Base-by-base conservation (phyloP, 1,140 invertebrate genomes). In the Drosophila aff. region DNA sequence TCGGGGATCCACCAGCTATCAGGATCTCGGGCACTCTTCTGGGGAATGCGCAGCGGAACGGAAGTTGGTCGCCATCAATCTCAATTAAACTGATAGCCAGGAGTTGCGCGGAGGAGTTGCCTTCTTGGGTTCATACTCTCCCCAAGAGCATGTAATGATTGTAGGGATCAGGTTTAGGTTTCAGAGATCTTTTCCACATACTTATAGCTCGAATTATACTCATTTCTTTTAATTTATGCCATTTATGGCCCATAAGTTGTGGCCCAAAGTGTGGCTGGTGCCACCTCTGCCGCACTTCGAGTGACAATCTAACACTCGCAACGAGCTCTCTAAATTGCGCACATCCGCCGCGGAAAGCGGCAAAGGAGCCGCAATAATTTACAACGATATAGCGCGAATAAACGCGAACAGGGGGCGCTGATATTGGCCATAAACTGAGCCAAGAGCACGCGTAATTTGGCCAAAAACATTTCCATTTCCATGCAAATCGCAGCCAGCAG, bases 381-480 rank as follows among this genome's bases (percentile, higher is more conserved):
- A 71, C 77, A 49, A 52, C 65, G 73, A 81, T 89, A 87, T 89
- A 75, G 83, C 83, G 76, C 57, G 65, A 87, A 78, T 81, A 89
- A 87, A 89, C 83, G 83, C 83, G 63, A 86, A 49, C 74, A 77
- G 74, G 58, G 59, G 63, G 53, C 73, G 66, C 67, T 73, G 57
- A 44, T 74, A 86, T 81, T 73, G 84, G 77, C 84, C 64, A 87
- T 87, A 87, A 87, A 83, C 84, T 84, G 79, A 87, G 64, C 61
- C 83, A 79, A 81, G 82, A 85, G 75, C 84, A 87, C 85, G 83
- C 84, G 83, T 74, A 89, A 87, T 86, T 84, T 84, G 78, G 71
- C 74, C 75, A 77, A 71, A 68, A 75, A 72, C 49, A 69, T 65
- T 65, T 72, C 64, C 71, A 83, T 83, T 87, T 87, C 65, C 81